A percentile compares a stretch with the other conserved stretches of the same genome.
Evolutionary conservation across 2,797 vertebrate species (phyloP).

Genomic region (Sebastes ruberrimus): DNA sequence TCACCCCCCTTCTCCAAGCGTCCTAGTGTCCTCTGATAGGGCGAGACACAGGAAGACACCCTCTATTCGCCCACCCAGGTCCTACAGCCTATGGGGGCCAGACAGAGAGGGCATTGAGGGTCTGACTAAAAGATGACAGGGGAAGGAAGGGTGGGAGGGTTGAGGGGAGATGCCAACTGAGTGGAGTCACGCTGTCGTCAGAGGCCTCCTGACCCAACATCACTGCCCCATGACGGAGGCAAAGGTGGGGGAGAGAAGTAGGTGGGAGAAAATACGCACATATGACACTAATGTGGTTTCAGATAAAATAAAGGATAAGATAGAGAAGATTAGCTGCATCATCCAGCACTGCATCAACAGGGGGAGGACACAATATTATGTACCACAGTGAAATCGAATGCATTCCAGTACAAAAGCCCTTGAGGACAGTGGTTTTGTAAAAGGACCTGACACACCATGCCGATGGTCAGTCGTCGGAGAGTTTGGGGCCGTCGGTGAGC

Average conservation of each 20-base stretch:
- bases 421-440: not conserved
- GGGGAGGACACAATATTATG: not conserved
- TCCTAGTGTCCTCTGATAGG: constrained; percentile 66
- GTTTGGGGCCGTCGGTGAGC: too few species aligned
- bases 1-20: constrained; percentile 24
- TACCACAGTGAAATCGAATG: not conserved
- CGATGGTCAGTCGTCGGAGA: too few species aligned
- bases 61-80: constrained; percentile 50
- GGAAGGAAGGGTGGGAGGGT: constrained; percentile 28
- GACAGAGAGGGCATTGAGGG: constrained; percentile 83
- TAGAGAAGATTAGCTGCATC: not conserved
- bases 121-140: constrained; percentile 59
- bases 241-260: constrained; percentile 18
- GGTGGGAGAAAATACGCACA: not conserved
- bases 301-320: not conserved
- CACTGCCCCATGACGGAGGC: constrained; percentile 27
- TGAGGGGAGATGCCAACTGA: constrained; percentile 74
- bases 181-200: constrained; percentile 75
- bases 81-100: constrained; percentile 51
- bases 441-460: too few species aligned
- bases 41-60: constrained; percentile 65
- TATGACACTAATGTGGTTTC: not conserved
- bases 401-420: not conserved
- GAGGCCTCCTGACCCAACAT: constrained; percentile 56
- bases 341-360: not conserved